Percentiles rank a stretch among this genome's conserved stretches.
phyloP scores from a whole-genome alignment of 2,113 vertebrate genomes.

The Apeltes quadracus region DNA sequence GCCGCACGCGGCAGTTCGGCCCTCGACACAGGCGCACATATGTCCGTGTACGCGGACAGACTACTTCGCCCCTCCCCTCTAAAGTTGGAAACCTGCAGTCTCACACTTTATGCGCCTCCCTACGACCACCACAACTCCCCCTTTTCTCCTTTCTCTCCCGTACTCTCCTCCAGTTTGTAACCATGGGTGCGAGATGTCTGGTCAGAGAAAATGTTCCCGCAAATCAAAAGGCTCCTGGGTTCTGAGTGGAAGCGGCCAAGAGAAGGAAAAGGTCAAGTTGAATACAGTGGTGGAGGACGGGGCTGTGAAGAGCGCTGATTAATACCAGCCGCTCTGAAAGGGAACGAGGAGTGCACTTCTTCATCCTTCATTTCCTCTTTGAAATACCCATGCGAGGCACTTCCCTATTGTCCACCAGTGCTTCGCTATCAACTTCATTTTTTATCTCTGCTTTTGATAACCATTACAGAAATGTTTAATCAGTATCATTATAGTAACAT shows the following conservation, averaged over 20 bases:
- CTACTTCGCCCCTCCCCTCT: no score
- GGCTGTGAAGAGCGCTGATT: conserved; percentile 58
- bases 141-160: not conserved
- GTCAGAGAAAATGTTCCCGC: conserved; percentile 74
- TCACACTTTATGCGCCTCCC: conserved; percentile 15
- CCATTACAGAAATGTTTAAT: not conserved
- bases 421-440: not conserved
- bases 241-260: conserved; percentile 62
- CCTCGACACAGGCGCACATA: no score
- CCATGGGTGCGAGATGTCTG: conserved; percentile 70
- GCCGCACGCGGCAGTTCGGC: no score
- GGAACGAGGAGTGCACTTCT: conserved; percentile 40
- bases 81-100: not conserved
- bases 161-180: conserved; percentile 56
- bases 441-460: not conserved
- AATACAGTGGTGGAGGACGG: conserved; percentile 59
- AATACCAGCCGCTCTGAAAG: conserved; percentile 56
- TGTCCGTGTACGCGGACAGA: no score
- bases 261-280: conserved; percentile 75
- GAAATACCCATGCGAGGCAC: conserved; percentile 30
- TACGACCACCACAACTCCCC: not conserved
- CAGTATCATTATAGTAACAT: not conserved
- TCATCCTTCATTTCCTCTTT: conserved; percentile 52
- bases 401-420: conserved; percentile 7
- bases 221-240: conserved; percentile 70